phyloP scores from a whole-genome alignment of 2,113 vertebrate genomes.

The Chionodraco myersi region DNA sequence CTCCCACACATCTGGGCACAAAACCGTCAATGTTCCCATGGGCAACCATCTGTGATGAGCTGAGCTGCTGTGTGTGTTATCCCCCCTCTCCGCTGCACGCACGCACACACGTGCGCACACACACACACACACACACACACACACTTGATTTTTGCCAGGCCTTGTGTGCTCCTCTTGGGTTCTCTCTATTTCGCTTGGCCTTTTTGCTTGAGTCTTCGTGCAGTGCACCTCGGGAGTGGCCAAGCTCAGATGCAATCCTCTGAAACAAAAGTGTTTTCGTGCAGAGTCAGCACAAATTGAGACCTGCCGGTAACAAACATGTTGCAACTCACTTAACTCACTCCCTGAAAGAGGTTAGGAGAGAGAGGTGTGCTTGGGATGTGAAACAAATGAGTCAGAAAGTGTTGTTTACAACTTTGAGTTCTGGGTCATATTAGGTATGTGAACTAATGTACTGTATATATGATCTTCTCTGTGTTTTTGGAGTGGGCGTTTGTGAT shows the following conservation, averaged over 20 bases:
- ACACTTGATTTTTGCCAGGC: conserved; percentile 42
- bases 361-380: conserved; percentile 41
- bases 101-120: neutral
- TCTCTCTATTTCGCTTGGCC: conserved; percentile 38
- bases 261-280: conserved; percentile 50
- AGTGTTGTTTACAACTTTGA: conserved; percentile 19
- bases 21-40: conserved; percentile 65
- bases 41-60: conserved; percentile 58
- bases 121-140: neutral
- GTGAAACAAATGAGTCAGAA: conserved; percentile 23
- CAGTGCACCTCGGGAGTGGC: conserved; percentile 57
- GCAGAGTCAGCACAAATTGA: conserved; percentile 62
- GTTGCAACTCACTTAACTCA: conserved; percentile 56
- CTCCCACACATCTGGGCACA: conserved; percentile 77
- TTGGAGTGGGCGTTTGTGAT: neutral
- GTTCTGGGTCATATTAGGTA: neutral
- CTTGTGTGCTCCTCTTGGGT: conserved; percentile 55
- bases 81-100: conserved; percentile 10
- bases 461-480: neutral
- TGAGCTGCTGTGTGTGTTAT: conserved; percentile 1
- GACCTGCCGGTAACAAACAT: conserved; percentile 59
- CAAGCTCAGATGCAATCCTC: conserved; percentile 48
- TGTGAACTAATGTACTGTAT: neutral
- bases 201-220: conserved; percentile 56
- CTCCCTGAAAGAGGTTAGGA: conserved; percentile 33